A percentile compares a stretch with the other conserved stretches of the same genome.
phyloP scores from a whole-genome alignment of 2,113 vertebrate species.

The Siniperca chuatsi region DNA sequence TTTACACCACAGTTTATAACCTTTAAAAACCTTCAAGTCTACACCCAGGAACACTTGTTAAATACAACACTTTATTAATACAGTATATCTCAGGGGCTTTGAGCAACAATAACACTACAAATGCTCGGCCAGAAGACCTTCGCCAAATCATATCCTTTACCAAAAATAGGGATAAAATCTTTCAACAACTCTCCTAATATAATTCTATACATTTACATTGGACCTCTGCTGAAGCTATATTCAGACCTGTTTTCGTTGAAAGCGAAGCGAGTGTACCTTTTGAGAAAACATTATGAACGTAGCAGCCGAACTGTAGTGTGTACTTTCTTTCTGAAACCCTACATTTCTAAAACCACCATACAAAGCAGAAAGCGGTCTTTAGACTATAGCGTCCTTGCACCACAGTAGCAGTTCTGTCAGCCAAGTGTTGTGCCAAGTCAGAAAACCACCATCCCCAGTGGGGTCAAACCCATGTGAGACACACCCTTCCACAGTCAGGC shows the following conservation, averaged over 20 bases:
- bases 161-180: constrained; percentile 2
- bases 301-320: constrained; percentile 30
- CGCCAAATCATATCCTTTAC: neutral
- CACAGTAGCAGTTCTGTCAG: constrained; percentile 70
- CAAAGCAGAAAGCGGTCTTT: constrained; percentile 64
- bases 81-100: constrained; percentile 42
- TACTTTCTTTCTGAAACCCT: constrained; percentile 63
- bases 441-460: constrained; percentile 70
- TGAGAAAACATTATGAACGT: constrained; percentile 47
- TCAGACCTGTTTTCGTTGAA: constrained; percentile 43
- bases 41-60: constrained; percentile 68
- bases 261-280: constrained; percentile 42
- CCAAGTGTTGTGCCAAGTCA: constrained; percentile 78
- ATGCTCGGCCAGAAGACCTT: constrained; percentile 5
- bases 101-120: constrained; percentile 38
- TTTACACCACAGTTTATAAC: constrained; percentile 75
- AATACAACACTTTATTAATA: constrained; percentile 74
- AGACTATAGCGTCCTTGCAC: constrained; percentile 52
- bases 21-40: constrained; percentile 68
- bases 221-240: constrained; percentile 45
- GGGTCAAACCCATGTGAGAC: constrained; percentile 68
- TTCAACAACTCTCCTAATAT: neutral
- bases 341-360: constrained; percentile 65
- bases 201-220: constrained; percentile 35
- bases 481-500: constrained; percentile 73